Evolutionary conservation across 2,888 invertebrate genomes (phyloP), one percentile per base, ranked within the genome.

Genomic region (Eupithecia pulchellata): DNA sequence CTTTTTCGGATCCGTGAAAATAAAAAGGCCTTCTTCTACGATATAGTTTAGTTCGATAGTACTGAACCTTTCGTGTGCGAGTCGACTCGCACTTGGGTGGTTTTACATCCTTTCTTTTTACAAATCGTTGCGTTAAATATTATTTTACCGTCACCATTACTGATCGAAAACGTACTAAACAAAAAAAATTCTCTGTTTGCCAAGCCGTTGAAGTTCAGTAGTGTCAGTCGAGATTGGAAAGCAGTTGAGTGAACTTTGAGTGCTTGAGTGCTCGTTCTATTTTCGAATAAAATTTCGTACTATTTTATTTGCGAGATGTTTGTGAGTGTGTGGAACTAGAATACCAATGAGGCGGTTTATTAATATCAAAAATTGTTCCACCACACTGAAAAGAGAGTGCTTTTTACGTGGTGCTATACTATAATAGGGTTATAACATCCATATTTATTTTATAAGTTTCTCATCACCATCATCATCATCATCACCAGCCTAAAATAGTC

Each of bases 221-320:
- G 42, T 17, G 8, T 2, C n/a, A 42, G 14, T n/a, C 42, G 2
- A 20, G 0, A 52, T 52, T 25, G 25, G n/a, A 47, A 52, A 52
- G n/a, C n/a, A n/a, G 52, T 52, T 52, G 52, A 52, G 52, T 52
- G 25, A 52, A 52, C 11, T 25, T 52, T 52, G 52, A 25, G 52
- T 25, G 20, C 11, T 47, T 4, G 11, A 47, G 47, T 47, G 20
- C 47, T 20, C 47, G 47, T 52, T 52, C 52, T 13, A 52, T 25
- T 25, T 52, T 52, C 52, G 4, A 52, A 52, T 52, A 4, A 11
- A 52, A 52, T 20, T 47, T 20, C 9, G 11, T 11, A 52, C 25
- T 25, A 52, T 11, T 25, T 47, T 52, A 52, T 52, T 52, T 52
- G 47, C 13, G 52, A 25, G 13, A 4, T 25, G 52, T 52, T 13